Evolutionary conservation across 1,140 invertebrate species (phyloP).

Genomic region (Ceratina japonica): DNA sequence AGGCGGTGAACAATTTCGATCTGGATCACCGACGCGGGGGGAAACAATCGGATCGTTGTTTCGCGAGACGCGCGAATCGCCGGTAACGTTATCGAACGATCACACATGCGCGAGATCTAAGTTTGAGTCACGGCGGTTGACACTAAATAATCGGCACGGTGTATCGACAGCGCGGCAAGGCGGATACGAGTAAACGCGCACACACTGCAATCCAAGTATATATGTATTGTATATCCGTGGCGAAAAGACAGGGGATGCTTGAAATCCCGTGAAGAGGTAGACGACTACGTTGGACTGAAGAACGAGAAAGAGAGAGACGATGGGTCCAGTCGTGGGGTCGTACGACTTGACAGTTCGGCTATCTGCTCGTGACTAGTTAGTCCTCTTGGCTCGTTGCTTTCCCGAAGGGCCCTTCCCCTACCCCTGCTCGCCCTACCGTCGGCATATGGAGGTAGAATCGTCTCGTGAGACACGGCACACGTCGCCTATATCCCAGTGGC

Average conservation of each 20-base stretch:
- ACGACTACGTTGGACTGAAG: not conserved
- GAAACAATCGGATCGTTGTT: constrained; percentile 13
- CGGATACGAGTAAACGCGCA: not conserved
- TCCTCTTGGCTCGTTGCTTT: constrained; percentile 64
- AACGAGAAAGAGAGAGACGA: not conserved
- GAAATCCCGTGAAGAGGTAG: not conserved
- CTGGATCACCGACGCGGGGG: too few species aligned
- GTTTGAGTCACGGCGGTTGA: constrained; percentile 1
- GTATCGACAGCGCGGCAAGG: not conserved
- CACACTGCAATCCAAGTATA: constrained; percentile 57
- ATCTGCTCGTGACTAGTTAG: constrained; percentile 74
- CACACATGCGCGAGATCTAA: constrained; percentile 22
- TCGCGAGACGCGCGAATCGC: constrained; percentile 2
- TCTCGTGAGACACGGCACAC: constrained; percentile 54
- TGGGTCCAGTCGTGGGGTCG: not conserved
- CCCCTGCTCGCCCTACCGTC: constrained; percentile 56
- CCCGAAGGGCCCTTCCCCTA: constrained; percentile 63
- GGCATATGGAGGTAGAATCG: constrained; percentile 58
- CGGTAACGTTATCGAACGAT: not conserved
- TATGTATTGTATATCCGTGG: not conserved
- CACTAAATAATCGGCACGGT: not conserved
- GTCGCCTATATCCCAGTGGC: constrained; percentile 46
- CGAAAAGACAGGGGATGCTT: not conserved
- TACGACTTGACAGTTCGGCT: constrained; percentile 67
- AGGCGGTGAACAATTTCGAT: not conserved